Evolutionary conservation across 1,140 invertebrate genomes (phyloP), one percentile per base, ranked within the genome.

Genomic region (Drosophila setifemur): DNA sequence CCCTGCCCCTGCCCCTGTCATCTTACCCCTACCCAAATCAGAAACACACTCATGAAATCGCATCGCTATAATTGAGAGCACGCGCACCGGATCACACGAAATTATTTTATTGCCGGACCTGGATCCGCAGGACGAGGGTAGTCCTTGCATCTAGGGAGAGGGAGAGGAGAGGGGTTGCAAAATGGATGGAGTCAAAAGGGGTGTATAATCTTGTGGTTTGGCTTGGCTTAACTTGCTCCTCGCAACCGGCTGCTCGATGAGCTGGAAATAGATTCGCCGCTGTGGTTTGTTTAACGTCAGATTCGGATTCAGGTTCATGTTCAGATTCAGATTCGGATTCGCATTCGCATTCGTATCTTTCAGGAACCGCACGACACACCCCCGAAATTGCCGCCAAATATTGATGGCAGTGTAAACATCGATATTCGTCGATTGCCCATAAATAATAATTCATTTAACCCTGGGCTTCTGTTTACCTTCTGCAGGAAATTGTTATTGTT

Each of bases 51-150:
- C 19, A 16, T 35, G 8, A 72, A 78, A 81, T 82, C 77, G 58
- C 73, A 61, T 68, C 50, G 60, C 47, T 55, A 82, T 81, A 82
- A 81, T 81, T 81, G 77, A 77, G 72, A 81, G 77, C 76, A 81
- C 76, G 76, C 78, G 77, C 72, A 52, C 35, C 39, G 77, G 76
- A 82, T 81, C 77, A 81, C 78, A 82, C 50, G 73, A 72, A 75
- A 81, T 82, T 45, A 76, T 82, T 76, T 82, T 60, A 82, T 76
- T 48, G 67, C 42, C 43, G 67, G 42, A 54, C 58, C 42, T 43
- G 67, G 42, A 54, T 39, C 23, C 1, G 26, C 14, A 23, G 19
- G 33, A 39, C 26, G 42, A 28, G 25, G 55, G 55, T 29, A 45
- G 64, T 66, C 33, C 29, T 12, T 19, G 26, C 44, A 40, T 42